A percentile compares a stretch with the other conserved stretches of the same genome.
Conservation (phyloP, 2,888 invertebrate species). For the Eupithecia vulgata region DNA sequence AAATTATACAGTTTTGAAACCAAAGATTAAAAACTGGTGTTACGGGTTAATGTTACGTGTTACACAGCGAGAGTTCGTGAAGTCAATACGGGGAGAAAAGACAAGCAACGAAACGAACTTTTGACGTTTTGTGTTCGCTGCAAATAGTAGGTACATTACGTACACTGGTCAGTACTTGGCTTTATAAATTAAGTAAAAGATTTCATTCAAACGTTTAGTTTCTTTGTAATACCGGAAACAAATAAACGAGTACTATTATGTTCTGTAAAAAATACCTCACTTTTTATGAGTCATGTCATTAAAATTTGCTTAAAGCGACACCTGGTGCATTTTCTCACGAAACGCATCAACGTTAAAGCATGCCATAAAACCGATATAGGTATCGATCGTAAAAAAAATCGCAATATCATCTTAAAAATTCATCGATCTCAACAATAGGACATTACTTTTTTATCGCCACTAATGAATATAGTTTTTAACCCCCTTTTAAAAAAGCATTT, state of each 20-base stretch:
- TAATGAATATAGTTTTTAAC: conserved; percentile 73
- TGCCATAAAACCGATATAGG: conserved; percentile 68
- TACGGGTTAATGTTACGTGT: background rate
- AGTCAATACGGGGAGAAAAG: background rate
- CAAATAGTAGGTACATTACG: background rate
- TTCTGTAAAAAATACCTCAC: conserved; percentile 38
- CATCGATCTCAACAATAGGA: conserved; percentile 76
- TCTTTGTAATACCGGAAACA: background rate
- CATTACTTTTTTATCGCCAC: conserved; percentile 79
- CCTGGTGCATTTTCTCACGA: conserved; percentile 71
- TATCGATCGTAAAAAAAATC: conserved; percentile 76
- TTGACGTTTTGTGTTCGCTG: background rate
- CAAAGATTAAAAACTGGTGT: no score
- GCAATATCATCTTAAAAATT: conserved; percentile 79
- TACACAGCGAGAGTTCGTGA: background rate
- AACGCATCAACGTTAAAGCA: conserved; percentile 58
- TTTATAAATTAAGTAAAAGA: background rate
- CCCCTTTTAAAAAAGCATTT: conserved; percentile 56
- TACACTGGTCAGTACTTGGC: background rate
- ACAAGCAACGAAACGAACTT: background rate
- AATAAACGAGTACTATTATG: conserved; percentile 16
- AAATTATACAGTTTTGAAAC: no score
- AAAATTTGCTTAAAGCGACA: conserved; percentile 49
- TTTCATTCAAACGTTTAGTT: background rate
- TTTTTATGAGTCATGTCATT: conserved; percentile 33